Conservation (phyloP, 2,888 invertebrate genomes). For the Troilus luridus region DNA sequence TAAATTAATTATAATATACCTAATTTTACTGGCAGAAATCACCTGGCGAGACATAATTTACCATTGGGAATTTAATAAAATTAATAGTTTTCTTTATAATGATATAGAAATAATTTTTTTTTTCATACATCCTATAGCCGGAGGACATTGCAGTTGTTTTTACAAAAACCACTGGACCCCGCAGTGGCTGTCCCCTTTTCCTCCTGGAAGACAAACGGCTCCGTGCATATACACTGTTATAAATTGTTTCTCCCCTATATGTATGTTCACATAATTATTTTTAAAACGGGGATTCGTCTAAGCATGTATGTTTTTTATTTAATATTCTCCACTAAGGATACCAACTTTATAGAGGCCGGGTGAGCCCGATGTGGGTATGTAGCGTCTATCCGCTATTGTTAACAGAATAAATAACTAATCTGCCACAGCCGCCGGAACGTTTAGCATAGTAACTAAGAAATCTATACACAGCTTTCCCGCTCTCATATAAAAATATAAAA, state of each 20-base stretch:
- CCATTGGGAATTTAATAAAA: no score
- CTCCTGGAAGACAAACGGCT: not conserved
- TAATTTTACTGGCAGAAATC: no score
- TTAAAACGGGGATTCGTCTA: not conserved
- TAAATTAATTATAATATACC: no score
- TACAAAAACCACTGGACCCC: not conserved
- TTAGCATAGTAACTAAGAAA: no score
- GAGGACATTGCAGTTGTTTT: not conserved
- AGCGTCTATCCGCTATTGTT: no score
- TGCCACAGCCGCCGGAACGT: no score
- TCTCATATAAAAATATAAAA: no score
- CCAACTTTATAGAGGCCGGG: no score
- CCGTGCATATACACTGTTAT: not conserved
- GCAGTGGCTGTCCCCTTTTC: not conserved
- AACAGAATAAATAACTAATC: no score
- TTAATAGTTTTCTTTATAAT: not conserved
- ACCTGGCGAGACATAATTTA: no score
- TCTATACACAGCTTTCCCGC: no score
- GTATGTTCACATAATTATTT: not conserved
- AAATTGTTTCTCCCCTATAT: not conserved
- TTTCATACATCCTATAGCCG: not conserved
- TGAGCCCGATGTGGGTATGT: no score
- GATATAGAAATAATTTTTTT: not conserved
- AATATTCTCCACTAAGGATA: not conserved
- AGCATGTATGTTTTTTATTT: not conserved